These are phyloP conservation scores for Platygyra sinensis DNA, from an alignment of 64 coral and sea anemone genomes.

Conservation along the genomic window DNA sequence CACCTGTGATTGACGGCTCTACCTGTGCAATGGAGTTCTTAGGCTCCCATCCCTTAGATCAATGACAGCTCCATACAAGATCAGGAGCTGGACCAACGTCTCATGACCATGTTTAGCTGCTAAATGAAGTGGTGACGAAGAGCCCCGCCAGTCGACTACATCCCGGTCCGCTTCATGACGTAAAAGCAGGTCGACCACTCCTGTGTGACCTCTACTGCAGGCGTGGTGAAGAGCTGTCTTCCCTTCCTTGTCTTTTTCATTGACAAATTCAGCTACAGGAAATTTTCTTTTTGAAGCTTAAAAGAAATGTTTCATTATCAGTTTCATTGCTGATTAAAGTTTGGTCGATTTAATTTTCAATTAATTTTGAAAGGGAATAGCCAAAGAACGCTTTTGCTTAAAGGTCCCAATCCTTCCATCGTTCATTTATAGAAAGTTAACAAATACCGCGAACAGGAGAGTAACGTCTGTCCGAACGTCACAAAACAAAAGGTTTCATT, in stretches of 20 bases:
- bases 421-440: no score
- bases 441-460: no score
- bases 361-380: no score
- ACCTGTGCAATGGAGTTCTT: constrained; percentile 32
- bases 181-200: neutral
- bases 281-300: neutral
- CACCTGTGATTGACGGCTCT: neutral
- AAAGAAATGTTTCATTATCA: neutral
- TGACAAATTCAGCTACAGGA: neutral
- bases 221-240: constrained; percentile 5
- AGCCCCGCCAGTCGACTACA: neutral
- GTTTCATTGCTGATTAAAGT: no score
- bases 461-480: no score
- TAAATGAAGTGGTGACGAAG: constrained; percentile 11
- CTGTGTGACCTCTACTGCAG: neutral
- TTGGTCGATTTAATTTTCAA: no score
- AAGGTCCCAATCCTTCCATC: no score
- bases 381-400: no score
- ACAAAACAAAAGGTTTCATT: no score
- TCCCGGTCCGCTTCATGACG: constrained; percentile 5
- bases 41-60: neutral
- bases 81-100: neutral
- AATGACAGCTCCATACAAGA: neutral
- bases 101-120: constrained; percentile 2
- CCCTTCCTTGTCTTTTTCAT: neutral